Base-by-base conservation (phyloP, 2,113 vertebrate species). In the Colistium nudipinnis region DNA sequence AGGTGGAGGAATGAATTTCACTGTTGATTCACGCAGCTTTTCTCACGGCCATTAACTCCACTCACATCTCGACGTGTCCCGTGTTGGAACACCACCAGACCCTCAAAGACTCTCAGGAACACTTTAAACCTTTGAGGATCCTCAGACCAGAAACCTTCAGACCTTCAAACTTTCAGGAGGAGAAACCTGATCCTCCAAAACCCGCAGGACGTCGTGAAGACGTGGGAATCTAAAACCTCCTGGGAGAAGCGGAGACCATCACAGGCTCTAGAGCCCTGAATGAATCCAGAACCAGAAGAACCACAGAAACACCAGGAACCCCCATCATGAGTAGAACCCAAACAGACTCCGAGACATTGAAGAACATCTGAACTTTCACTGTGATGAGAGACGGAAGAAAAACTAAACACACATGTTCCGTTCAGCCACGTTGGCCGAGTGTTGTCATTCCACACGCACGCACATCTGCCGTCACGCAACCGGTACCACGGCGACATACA, bases 1-100 rank as follows among this genome's bases (percentile, higher is more conserved):
- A 65, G 33, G 43, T n/a, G n/a, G n/a, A n/a, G n/a, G n/a, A n/a
- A n/a, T n/a, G n/a, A n/a, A n/a, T n/a, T n/a, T n/a, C n/a, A n/a
- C 24, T 80, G 70, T 84, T 84, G 74, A 27, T 68, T 71, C 52
- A 66, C 55, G 70, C 65, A 74, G 82, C 64, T 79, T 31, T 85
- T 81, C 70, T 78, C 74, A 78, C 43, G 24, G 59, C 71, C 68
- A 52, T 68, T 75, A 61, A 53, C 72, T 70, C 27, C 17, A 2
- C 48, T 36, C 68, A 41, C 1, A 67, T 76, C 71, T 76, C 53
- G 75, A 41, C 76, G 60, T 62, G 78, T 3, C 39, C 38, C 24
- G 0, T 3, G 27, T 7, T 74, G 74, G 78, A 78, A 44, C 8
- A 2, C 24, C 41, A 72, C 62, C 66, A 65, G 41, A 31, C 31